Evolutionary conservation across 1,140 invertebrate species (phyloP).

Genomic region (Mamestra configurata): DNA sequence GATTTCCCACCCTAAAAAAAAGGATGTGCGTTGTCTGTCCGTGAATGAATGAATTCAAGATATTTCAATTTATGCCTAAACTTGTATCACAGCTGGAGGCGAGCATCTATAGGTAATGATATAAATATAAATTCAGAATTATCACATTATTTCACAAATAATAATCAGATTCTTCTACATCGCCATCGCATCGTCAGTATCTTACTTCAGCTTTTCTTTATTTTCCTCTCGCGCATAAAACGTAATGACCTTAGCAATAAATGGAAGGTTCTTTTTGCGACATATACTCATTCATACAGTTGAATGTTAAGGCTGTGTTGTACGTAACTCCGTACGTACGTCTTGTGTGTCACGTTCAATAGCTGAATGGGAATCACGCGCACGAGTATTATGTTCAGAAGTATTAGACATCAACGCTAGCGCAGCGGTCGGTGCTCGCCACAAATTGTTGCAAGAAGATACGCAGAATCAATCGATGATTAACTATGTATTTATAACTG

Average conservation of each 20-base stretch:
- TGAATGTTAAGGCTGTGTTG: conserved; percentile 18
- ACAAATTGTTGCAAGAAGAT: conserved; percentile 20
- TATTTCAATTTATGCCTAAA: no score
- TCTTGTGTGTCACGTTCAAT: conserved; percentile 31
- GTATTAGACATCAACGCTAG: conserved; percentile 80
- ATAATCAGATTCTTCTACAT: not conserved
- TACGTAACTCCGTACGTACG: not conserved
- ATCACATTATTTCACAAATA: not conserved
- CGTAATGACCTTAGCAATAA: conserved; percentile 21
- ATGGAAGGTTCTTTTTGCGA: conserved; percentile 65
- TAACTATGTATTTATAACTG: conserved; percentile 10
- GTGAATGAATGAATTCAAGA: no score
- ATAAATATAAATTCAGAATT: not conserved
- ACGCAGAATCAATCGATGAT: conserved; percentile 6
- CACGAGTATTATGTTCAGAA: conserved; percentile 65
- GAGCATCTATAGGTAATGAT: no score
- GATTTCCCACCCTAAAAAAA: no score
- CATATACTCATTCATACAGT: conserved; percentile 72
- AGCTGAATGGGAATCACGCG: conserved; percentile 64
- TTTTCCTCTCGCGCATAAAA: not conserved
- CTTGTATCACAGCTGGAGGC: no score
- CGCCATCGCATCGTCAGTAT: no score
- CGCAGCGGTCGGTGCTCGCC: conserved; percentile 20
- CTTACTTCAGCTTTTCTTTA: not conserved
- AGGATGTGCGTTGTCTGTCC: no score